Conservation (phyloP, 2,797 vertebrate species). For the Notamacropus eugenii region DNA sequence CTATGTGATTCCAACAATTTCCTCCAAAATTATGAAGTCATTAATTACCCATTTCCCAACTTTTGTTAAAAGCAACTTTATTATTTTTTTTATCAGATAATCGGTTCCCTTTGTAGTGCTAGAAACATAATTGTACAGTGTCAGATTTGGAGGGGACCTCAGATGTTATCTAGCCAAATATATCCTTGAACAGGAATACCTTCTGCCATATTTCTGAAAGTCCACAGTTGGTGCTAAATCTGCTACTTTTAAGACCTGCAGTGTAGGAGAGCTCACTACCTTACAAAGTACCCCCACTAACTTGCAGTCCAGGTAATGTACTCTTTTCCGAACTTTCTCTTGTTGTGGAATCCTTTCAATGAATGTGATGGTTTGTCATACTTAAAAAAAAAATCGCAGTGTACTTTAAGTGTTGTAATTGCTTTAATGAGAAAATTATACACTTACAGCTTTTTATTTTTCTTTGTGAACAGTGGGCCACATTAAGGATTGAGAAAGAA, state of each 20-base stretch:
- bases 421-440: conserved; percentile 20
- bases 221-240: neutral
- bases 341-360: neutral
- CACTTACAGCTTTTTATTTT: conserved; percentile 52
- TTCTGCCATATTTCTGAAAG: neutral
- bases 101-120: neutral
- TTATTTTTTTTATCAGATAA: neutral
- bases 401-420: conserved; percentile 9
- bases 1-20: neutral
- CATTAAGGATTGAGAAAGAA: conserved; percentile 92
- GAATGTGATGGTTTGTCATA: neutral
- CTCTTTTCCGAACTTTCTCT: neutral
- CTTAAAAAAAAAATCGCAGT: neutral
- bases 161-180: neutral
- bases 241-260: neutral
- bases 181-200: neutral
- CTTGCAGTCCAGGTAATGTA: neutral
- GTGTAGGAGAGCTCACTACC: neutral
- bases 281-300: neutral
- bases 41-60: neutral
- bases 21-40: neutral
- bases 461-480: conserved; percentile 92
- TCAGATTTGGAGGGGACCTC: neutral
- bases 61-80: neutral
- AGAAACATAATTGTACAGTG: neutral